Evolutionary conservation across 2,797 vertebrate species (phyloP), one percentile per base, ranked within the genome.

Genomic region (Sciurus carolinensis): DNA sequence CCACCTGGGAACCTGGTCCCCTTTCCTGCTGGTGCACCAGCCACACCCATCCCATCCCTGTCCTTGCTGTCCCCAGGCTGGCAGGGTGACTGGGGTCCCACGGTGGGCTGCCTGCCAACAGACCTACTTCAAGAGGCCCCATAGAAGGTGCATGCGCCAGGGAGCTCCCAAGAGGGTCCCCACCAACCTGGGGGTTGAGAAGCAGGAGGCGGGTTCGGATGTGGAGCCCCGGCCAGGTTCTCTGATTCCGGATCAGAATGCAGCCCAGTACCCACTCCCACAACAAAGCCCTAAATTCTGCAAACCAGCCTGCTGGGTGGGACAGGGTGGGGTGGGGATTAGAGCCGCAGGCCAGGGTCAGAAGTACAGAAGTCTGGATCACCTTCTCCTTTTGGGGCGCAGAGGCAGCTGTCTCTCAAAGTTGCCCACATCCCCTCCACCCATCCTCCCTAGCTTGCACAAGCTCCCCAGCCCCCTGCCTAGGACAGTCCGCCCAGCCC

Each of bases 261-360:
- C 62, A 20, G 42, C 72, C 77, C 66, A 69, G 69, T 17, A 22
- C 20, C 22, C 50, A 50, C 50, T 57, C 54, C 59, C 52, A 77
- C 17, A 42, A 18, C 9, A 54, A n/a, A n/a, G 4, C 15, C 22
- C 12, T 30, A 13, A 59, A 28, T 77, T 69, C 52, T 28, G 24
- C 5, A 57, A 52, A 42, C 44, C 50, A 42, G 4, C 8, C 17
- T 0, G 15, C 62, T n/a, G 42, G 62, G 20, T 39, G 50, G 64
- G n/a, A 2, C 22, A 12, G 52, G 0, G 2, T 26, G 0, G 0
- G 18, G 10, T 28, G 66, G 66, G 9, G 10, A 36, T 4, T 28
- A 90, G 81, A 90, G 77, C 20, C 66, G 50, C n/a, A 42, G 76
- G 75, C 26, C 13, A 2, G 17, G 30, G 30, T 71, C 11, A 4